These are phyloP conservation scores for Onychostoma macrolepis DNA, from an alignment of 2,113 vertebrate species.

Conservation along the genomic window DNA sequence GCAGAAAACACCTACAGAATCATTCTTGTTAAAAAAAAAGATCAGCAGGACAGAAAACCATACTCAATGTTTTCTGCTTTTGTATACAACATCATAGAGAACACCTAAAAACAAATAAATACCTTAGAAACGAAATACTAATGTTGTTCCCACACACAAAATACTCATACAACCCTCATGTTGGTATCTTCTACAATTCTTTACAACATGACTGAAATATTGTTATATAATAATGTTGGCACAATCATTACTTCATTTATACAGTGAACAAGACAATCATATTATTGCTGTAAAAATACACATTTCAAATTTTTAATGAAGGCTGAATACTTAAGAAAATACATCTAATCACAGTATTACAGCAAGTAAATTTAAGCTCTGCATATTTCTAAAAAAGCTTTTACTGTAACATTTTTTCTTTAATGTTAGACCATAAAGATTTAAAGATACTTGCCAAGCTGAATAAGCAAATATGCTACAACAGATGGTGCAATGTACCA, in stretches of 20 bases:
- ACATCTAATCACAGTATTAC: background rate
- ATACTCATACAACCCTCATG: background rate
- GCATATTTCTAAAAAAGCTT: background rate
- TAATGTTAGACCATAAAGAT: background rate
- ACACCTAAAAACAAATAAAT: background rate
- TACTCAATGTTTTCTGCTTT: background rate
- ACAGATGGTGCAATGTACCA: background rate
- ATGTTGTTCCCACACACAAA: background rate
- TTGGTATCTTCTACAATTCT: background rate
- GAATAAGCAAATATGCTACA: background rate
- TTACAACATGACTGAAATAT: background rate
- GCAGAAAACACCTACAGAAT: background rate
- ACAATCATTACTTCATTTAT: background rate
- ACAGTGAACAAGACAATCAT: background rate
- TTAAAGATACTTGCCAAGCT: background rate
- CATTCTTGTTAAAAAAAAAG: background rate
- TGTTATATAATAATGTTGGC: background rate
- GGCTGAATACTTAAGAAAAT: background rate
- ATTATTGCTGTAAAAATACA: conserved; percentile 14
- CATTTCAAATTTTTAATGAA: background rate
- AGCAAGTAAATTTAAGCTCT: background rate
- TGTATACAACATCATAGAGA: background rate
- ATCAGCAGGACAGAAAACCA: background rate
- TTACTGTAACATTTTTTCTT: background rate
- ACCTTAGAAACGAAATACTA: background rate